A percentile compares a stretch with the other conserved stretches of the same genome.
These are phyloP conservation scores for Eptatretus burgeri DNA, from an alignment of 2,113 vertebrate species.

Conservation along the genomic window DNA sequence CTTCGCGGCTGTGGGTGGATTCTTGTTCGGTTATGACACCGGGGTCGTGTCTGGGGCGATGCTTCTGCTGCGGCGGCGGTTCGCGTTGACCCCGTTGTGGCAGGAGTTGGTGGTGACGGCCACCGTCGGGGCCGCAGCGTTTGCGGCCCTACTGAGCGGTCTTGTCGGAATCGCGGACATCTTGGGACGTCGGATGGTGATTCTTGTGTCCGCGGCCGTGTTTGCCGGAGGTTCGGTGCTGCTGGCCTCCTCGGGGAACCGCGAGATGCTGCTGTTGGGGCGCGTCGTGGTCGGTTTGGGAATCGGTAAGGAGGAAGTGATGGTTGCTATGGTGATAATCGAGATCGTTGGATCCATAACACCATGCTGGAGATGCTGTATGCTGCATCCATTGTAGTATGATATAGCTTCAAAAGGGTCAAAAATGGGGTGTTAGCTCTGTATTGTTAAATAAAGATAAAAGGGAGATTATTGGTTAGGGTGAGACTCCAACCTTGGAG, in stretches of 20 bases:
- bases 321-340: too few relatives aligned
- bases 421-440: too few relatives aligned
- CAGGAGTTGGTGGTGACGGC: conserved; percentile 77
- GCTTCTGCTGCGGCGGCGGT: conserved; percentile 59
- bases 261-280: conserved; percentile 13
- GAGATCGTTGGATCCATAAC: too few relatives aligned
- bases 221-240: conserved; percentile 37
- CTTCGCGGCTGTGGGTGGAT: conserved; percentile 67
- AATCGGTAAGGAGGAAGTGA: conserved; percentile 33
- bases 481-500: too few relatives aligned
- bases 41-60: conserved; percentile 82
- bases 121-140: conserved; percentile 55
- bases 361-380: too few relatives aligned
- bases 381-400: too few relatives aligned
- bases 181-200: conserved; percentile 33
- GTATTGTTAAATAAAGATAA: too few relatives aligned
- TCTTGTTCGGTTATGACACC: conserved; percentile 85
- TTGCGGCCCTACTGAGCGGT: conserved; percentile 45
- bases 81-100: conserved; percentile 48
- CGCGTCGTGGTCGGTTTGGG: too few relatives aligned
- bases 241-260: conserved; percentile 27
- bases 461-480: too few relatives aligned
- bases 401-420: too few relatives aligned
- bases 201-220: conserved; percentile 44
- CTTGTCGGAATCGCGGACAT: too few relatives aligned